Evolutionary conservation across 2,113 vertebrate species (phyloP).

Genomic region (Plecturocebus donacophilus): DNA sequence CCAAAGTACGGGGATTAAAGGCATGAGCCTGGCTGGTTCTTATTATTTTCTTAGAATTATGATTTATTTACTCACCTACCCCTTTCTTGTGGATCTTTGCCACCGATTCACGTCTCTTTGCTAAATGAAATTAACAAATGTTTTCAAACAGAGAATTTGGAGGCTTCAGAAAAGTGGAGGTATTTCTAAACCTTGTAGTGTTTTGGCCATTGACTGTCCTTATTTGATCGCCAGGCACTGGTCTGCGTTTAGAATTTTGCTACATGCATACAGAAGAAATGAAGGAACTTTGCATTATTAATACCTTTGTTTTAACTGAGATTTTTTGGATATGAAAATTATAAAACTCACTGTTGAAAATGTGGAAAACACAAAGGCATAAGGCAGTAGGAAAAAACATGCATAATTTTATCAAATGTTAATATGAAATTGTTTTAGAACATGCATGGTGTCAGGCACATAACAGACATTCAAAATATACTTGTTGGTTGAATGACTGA

Average conservation of each 20-base stretch:
- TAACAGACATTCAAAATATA: not conserved
- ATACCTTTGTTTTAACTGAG: not conserved
- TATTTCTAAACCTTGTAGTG: not conserved
- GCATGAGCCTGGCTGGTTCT: not conserved
- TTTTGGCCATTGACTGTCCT: not conserved
- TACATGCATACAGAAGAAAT: not conserved
- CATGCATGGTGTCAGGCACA: not conserved
- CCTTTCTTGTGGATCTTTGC: slow-evolving; percentile 52
- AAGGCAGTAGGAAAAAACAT: not conserved
- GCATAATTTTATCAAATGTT: not conserved
- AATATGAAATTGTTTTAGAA: slow-evolving; percentile 20
- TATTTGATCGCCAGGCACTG: not conserved
- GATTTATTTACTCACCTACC: slow-evolving; percentile 43
- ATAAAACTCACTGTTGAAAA: not conserved
- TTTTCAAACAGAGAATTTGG: slow-evolving; percentile 62
- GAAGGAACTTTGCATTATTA: not conserved
- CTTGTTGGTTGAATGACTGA: not conserved
- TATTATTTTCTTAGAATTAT: slow-evolving; percentile 44
- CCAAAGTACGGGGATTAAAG: too few species aligned
- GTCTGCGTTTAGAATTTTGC: not conserved
- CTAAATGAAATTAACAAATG: slow-evolving; percentile 50
- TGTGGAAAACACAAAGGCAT: not conserved
- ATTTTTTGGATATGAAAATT: not conserved
- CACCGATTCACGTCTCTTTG: slow-evolving; percentile 11
- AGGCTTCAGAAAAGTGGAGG: not conserved